Percentiles rank a stretch among this genome's conserved stretches.
These are phyloP conservation scores for Amphiprion percula DNA, from an alignment of 2,113 vertebrate genomes.

Conservation along the genomic window DNA sequence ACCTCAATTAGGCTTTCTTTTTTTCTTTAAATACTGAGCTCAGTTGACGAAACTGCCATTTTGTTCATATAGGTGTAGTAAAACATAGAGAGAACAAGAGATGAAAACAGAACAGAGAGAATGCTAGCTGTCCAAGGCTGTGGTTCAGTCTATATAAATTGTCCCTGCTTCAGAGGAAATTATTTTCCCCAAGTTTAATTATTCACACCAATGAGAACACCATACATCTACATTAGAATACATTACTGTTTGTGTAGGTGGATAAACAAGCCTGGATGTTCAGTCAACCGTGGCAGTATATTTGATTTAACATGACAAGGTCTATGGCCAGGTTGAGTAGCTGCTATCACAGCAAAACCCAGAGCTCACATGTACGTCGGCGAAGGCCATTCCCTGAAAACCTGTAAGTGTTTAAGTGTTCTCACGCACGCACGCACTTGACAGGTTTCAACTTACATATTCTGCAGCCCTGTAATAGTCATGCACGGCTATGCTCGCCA, in stretches of 20 bases:
- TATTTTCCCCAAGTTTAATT: slow-evolving; percentile 39
- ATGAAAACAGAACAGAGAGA: slow-evolving; percentile 20
- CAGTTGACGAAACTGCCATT: slow-evolving; percentile 2
- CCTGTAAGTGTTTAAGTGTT: slow-evolving; percentile 29
- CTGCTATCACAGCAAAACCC: slow-evolving; percentile 40
- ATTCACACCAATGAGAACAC: slow-evolving; percentile 58
- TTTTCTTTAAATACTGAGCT: slow-evolving; percentile 11
- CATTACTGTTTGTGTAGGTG: slow-evolving; percentile 31
- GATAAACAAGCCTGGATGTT: slow-evolving; percentile 47
- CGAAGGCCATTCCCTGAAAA: slow-evolving; percentile 32
- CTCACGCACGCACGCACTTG: background rate
- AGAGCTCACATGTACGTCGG: slow-evolving; percentile 16
- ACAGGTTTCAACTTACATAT: slow-evolving; percentile 46
- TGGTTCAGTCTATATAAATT: slow-evolving; percentile 9
- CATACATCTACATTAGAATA: slow-evolving; percentile 43
- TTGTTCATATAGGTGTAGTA: slow-evolving; percentile 10
- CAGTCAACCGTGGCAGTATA: slow-evolving; percentile 31
- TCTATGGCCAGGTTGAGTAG: slow-evolving; percentile 15
- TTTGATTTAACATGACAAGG: slow-evolving; percentile 56
- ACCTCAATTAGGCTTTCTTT: slow-evolving; percentile 3
- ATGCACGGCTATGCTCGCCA: slow-evolving; percentile 12
- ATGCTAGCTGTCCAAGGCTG: background rate
- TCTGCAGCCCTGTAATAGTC: slow-evolving; percentile 18
- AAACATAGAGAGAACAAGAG: slow-evolving; percentile 11
- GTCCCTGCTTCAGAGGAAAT: slow-evolving; percentile 1